A percentile compares a stretch with the other conserved stretches of the same genome.
Conservation (phyloP, 2,888 invertebrate genomes). For the Epirrhoe tristata region DNA sequence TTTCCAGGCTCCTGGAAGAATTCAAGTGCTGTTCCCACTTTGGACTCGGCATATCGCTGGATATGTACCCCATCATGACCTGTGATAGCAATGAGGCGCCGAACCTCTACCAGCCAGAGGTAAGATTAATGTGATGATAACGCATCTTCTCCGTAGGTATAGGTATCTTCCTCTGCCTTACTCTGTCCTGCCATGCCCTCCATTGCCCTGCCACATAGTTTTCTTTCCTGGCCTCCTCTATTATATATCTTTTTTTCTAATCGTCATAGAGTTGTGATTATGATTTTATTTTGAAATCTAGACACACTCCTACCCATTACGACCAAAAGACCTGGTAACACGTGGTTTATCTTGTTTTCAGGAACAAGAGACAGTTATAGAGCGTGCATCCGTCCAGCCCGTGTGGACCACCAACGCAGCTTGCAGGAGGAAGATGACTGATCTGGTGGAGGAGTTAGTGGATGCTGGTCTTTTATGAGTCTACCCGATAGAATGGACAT, state of each 20-base stretch:
- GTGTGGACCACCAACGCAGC: constrained; percentile 82
- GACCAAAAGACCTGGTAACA: no score
- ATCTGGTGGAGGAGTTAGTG: constrained; percentile 88
- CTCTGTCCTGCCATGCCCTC: no score
- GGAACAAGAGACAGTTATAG: constrained; percentile 51
- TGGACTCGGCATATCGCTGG: constrained; percentile 88
- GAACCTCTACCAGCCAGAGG: constrained; percentile 87
- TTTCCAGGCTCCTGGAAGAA: constrained; percentile 85
- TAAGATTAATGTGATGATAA: constrained; percentile 36
- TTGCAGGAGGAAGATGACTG: constrained; percentile 89
- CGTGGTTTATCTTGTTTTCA: constrained; percentile 46
- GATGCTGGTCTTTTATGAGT: constrained; percentile 81
- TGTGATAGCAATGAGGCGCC: constrained; percentile 90
- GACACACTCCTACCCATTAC: no score
- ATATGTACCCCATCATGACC: constrained; percentile 90
- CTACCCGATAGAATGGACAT: background rate
- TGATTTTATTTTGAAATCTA: no score
- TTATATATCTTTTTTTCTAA: no score
- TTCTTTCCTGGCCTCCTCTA: no score
- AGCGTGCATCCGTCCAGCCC: constrained; percentile 58
- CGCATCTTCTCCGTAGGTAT: no score
- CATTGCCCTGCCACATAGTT: no score
- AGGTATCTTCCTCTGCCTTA: no score
- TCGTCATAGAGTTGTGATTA: no score
- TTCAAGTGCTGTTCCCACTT: constrained; percentile 87